Evolutionary conservation across 2,113 vertebrate genomes (phyloP).

Genomic region (Barbus barbus): DNA sequence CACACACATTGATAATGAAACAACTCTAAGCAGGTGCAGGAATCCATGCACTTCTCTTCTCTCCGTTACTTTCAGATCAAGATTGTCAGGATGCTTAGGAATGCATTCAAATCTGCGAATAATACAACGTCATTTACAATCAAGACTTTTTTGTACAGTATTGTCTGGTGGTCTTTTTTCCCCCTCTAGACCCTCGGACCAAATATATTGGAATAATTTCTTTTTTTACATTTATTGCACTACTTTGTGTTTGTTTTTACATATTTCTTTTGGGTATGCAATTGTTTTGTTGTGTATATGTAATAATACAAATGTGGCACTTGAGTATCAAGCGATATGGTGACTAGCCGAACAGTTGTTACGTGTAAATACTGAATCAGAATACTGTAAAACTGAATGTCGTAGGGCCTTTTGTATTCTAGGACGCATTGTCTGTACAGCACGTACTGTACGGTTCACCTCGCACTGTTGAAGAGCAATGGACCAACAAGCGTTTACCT

Average conservation of each 20-base stretch:
- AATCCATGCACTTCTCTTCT: constrained; percentile 25
- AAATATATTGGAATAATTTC: constrained; percentile 58
- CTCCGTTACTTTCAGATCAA: constrained; percentile 6
- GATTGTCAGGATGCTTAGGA: constrained; percentile 48
- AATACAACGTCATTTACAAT: background rate
- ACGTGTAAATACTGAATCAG: constrained; percentile 61
- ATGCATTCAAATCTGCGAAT: constrained; percentile 50
- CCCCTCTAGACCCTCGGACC: constrained; percentile 58
- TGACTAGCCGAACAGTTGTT: constrained; percentile 53
- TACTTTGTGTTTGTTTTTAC: constrained; percentile 43
- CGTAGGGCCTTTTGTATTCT: constrained; percentile 4
- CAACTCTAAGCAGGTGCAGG: constrained; percentile 59
- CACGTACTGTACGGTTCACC: constrained; percentile 1
- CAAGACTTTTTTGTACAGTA: constrained; percentile 51
- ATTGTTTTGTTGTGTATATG: constrained; percentile 63
- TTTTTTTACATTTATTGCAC: constrained; percentile 53
- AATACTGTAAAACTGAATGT: constrained; percentile 57
- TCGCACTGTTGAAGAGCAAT: too few species aligned
- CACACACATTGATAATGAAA: background rate
- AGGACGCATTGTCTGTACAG: constrained; percentile 24
- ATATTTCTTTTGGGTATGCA: constrained; percentile 58
- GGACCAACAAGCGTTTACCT: constrained; percentile 33
- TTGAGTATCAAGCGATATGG: constrained; percentile 58
- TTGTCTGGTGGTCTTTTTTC: constrained; percentile 51
- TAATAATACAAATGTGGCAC: constrained; percentile 63